These are phyloP conservation scores for Araneus ventricosus DNA, from an alignment of 1,140 invertebrate genomes.

Conservation along the genomic window DNA sequence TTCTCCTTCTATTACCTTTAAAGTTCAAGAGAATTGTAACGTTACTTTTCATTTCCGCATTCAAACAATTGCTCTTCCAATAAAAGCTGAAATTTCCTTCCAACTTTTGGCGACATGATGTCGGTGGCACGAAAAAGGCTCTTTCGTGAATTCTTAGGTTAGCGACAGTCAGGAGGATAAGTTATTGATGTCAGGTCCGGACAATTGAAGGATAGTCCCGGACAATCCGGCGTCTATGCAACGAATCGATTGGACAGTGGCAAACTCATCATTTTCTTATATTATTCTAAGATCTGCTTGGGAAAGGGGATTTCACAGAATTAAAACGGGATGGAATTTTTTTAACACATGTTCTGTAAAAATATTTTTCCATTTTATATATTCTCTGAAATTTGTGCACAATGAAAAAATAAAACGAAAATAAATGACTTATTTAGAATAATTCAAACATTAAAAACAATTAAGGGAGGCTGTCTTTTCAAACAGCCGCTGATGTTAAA, in stretches of 20 bases:
- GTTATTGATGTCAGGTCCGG: constrained; percentile 64
- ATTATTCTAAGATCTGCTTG: constrained; percentile 32
- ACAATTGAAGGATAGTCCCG: constrained; percentile 70
- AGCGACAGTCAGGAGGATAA: constrained; percentile 48
- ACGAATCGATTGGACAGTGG: too few species aligned
- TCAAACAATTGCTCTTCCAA: constrained; percentile 41
- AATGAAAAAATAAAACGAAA: too few species aligned
- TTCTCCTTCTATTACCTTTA: not conserved
- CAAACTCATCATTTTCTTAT: constrained; percentile 65
- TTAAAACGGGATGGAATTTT: too few species aligned
- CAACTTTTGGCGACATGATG: constrained; percentile 56
- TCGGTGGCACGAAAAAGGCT: not conserved
- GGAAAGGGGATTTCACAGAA: too few species aligned
- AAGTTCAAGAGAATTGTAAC: not conserved
- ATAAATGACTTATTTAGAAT: too few species aligned
- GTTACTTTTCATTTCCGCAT: constrained; percentile 25
- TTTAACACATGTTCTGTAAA: too few species aligned
- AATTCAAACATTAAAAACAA: too few species aligned
- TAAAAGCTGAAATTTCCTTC: constrained; percentile 24
- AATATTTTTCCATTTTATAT: too few species aligned
- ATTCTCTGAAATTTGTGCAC: too few species aligned
- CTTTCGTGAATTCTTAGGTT: constrained; percentile 59
- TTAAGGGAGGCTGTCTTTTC: too few species aligned
- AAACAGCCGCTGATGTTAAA: too few species aligned
- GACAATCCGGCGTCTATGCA: constrained; percentile 59